These are phyloP conservation scores for Erebia aethiops DNA, from an alignment of 2,888 invertebrate genomes.

Conservation along the genomic window DNA sequence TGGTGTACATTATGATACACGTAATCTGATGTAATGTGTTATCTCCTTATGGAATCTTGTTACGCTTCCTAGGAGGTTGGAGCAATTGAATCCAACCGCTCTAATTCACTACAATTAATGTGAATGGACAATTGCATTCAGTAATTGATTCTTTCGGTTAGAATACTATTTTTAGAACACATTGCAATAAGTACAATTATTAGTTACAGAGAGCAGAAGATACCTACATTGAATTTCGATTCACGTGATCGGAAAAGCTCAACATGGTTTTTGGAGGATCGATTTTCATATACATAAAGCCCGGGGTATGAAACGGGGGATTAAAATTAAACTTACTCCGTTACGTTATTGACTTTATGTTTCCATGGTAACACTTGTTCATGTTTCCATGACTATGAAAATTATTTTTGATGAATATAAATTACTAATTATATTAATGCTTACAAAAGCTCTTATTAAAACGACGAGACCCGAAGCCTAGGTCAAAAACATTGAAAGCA, in stretches of 20 bases:
- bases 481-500: no score
- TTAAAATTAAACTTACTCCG: no score
- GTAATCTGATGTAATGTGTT: not conserved
- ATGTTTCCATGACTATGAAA: no score
- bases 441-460: no score
- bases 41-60: not conserved
- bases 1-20: not conserved
- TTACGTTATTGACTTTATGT: no score
- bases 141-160: slow-evolving; percentile 10
- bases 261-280: not conserved
- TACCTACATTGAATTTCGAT: not conserved
- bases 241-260: not conserved
- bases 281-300: not conserved
- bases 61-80: not conserved
- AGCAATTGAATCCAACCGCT: slow-evolving; percentile 28
- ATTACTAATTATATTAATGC: no score
- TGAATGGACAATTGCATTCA: slow-evolving; percentile 15
- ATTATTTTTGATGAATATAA: no score
- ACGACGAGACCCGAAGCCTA: no score
- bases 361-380: no score
- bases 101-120: slow-evolving; percentile 24
- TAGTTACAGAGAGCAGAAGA: slow-evolving; percentile 1
- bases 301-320: no score
- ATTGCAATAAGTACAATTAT: slow-evolving; percentile 15
- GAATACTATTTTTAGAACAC: slow-evolving; percentile 16